Percentiles rank a stretch among this genome's conserved stretches.
phyloP scores from a whole-genome alignment of 2,113 vertebrate species.

The Rhinopithecus roxellana region DNA sequence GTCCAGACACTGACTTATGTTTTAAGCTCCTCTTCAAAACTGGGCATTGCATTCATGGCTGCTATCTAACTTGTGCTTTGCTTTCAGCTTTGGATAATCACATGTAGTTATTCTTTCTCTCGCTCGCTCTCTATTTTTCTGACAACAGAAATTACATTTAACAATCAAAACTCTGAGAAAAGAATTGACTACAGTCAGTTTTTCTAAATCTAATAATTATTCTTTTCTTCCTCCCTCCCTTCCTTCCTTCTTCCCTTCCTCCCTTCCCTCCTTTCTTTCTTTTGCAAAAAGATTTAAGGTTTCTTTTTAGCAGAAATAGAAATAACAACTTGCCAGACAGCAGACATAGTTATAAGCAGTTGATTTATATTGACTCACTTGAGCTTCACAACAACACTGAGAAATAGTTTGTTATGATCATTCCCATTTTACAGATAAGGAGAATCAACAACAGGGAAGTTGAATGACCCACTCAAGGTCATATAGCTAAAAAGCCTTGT shows the following conservation, averaged over 20 bases:
- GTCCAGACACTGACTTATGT: constrained; percentile 77
- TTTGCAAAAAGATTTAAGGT: neutral
- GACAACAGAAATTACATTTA: constrained; percentile 68
- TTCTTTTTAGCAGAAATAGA: constrained; percentile 22
- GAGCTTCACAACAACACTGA: neutral
- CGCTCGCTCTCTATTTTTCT: neutral
- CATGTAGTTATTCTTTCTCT: constrained; percentile 12
- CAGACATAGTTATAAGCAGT: neutral
- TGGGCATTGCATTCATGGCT: constrained; percentile 40
- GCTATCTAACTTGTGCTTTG: constrained; percentile 31
- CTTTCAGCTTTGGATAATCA: constrained; percentile 72
- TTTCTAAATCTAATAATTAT: constrained; percentile 50
- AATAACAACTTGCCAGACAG: neutral
- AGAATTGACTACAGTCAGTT: constrained; percentile 41
- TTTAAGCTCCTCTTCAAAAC: constrained; percentile 80
- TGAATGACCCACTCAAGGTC: neutral
- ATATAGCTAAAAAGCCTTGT: neutral
- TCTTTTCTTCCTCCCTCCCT: neutral
- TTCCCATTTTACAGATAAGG: neutral
- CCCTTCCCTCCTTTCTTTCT: neutral
- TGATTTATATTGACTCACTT: neutral
- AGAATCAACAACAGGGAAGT: neutral
- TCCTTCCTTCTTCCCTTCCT: neutral
- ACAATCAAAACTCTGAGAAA: constrained; percentile 68
- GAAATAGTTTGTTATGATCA: neutral